These are phyloP conservation scores for Rhinogobius similis DNA, from an alignment of 2,113 vertebrate genomes.

Conservation along the genomic window DNA sequence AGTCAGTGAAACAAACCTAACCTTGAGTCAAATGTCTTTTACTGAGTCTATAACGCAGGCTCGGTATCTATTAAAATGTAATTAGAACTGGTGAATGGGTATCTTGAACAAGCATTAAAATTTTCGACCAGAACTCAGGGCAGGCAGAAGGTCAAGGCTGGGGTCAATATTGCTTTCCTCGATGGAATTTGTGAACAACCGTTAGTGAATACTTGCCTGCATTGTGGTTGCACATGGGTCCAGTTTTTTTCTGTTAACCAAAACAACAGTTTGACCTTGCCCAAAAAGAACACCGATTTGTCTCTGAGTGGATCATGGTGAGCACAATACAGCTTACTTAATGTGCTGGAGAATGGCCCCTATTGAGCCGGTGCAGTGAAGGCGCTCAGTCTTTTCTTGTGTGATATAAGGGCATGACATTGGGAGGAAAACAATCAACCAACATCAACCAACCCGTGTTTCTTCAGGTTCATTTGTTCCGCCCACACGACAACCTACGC, in stretches of 20 bases:
- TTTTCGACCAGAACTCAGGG: neutral
- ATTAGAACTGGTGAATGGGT: neutral
- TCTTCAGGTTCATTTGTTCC: neutral
- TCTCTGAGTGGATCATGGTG: neutral
- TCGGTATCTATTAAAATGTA: neutral
- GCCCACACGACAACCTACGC: neutral
- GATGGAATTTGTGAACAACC: neutral
- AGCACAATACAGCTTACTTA: neutral
- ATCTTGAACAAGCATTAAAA: neutral
- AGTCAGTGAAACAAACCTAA: neutral
- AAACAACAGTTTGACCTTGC: neutral
- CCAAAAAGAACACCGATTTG: neutral
- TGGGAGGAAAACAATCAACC: constrained; percentile 4
- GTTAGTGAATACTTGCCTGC: neutral
- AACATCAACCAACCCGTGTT: neutral
- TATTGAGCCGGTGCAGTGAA: neutral
- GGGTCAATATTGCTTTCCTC: neutral
- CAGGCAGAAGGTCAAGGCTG: neutral
- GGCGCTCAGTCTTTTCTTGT: neutral
- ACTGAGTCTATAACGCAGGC: neutral
- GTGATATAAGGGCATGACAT: constrained; percentile 1
- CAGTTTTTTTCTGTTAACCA: neutral
- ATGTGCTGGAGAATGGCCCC: neutral
- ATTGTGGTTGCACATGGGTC: neutral
- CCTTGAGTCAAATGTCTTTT: neutral